Conservation (phyloP, 2,888 invertebrate species). For the Eupithecia dodoneata region DNA sequence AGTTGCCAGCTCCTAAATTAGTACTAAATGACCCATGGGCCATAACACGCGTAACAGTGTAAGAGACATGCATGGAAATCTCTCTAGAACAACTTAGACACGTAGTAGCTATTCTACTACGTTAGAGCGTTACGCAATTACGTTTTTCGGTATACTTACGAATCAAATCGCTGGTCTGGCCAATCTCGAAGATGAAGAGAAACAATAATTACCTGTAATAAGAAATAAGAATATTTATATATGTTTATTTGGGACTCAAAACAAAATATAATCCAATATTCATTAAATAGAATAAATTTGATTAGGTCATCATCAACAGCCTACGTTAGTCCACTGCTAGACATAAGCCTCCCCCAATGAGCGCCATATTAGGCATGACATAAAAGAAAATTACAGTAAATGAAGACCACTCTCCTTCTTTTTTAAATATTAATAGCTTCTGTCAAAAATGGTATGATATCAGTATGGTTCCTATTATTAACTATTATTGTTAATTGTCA, state of each 20-base stretch:
- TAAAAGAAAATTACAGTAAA: too few species aligned
- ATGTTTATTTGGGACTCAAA: too few species aligned
- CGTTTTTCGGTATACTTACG: background rate
- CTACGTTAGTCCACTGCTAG: too few species aligned
- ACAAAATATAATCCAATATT: too few species aligned
- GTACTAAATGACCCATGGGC: slow-evolving; percentile 3
- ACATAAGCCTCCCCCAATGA: too few species aligned
- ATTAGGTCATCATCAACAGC: too few species aligned
- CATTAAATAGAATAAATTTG: too few species aligned
- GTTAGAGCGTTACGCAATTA: background rate
- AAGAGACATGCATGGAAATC: slow-evolving; percentile 6
- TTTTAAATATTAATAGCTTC: too few species aligned
- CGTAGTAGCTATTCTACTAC: background rate
- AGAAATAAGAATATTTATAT: background rate
- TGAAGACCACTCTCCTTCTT: too few species aligned
- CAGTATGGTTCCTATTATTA: too few species aligned
- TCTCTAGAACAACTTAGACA: background rate
- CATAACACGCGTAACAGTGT: background rate
- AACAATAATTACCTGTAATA: background rate
- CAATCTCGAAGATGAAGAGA: slow-evolving; percentile 1
- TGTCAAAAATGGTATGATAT: too few species aligned
- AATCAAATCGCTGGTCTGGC: background rate
- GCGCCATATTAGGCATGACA: too few species aligned
- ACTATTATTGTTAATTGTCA: background rate
- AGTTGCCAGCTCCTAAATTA: background rate